phyloP scores from a whole-genome alignment of 2,797 vertebrate genomes.

The Sitta carolinensis region DNA sequence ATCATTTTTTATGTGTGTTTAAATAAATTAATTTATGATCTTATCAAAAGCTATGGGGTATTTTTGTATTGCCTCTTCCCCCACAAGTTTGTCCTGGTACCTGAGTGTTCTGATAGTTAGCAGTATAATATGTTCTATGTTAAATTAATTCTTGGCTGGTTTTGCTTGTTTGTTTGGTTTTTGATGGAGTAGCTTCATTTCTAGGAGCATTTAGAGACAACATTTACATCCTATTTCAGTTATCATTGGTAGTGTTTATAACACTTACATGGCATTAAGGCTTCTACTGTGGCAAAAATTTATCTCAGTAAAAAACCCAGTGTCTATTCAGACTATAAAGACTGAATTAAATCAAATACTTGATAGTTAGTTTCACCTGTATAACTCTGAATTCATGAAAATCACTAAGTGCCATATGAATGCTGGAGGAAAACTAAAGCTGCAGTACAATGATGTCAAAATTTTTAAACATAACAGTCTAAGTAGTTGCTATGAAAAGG shows the following conservation, averaged over 20 bases:
- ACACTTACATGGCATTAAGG: neutral
- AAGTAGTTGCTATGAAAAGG: neutral
- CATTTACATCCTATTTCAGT: neutral
- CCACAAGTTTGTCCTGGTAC: neutral
- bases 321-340: neutral
- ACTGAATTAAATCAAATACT: neutral
- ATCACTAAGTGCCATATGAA: neutral
- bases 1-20: neutral
- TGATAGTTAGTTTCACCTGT: neutral
- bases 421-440: neutral
- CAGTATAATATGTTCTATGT: neutral
- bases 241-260: neutral
- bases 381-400: neutral
- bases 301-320: neutral
- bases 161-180: neutral
- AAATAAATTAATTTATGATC: neutral
- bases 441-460: neutral
- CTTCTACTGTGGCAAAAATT: neutral
- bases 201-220: neutral
- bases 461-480: neutral
- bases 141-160: neutral
- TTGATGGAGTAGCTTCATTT: neutral
- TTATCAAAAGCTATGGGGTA: neutral
- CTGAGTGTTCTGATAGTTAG: neutral
- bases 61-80: neutral